Conservation (phyloP, 2,797 vertebrate genomes). For the Bovichtus variegatus region DNA sequence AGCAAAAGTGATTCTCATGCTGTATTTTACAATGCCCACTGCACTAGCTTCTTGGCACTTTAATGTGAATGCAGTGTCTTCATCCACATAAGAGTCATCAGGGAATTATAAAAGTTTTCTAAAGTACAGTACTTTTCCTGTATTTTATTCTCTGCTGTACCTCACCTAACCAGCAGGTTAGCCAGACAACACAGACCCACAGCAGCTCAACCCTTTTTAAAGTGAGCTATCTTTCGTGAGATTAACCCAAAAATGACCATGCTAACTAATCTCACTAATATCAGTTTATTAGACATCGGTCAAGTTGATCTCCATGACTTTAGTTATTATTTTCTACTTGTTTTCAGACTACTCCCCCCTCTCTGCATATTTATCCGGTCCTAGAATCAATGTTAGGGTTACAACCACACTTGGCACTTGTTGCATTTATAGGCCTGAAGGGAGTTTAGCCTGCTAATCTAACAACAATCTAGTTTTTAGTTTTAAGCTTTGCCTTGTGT, state of each 20-base stretch:
- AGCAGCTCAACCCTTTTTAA: background rate
- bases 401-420: constrained; percentile 5
- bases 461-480: constrained; percentile 9
- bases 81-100: constrained; percentile 19
- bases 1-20: constrained; percentile 45
- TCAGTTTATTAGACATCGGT: background rate
- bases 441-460: constrained; percentile 33
- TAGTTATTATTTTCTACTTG: background rate
- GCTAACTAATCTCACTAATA: background rate
- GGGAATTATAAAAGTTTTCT: constrained; percentile 14
- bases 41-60: constrained; percentile 40
- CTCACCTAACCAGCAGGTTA: background rate
- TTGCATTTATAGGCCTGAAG: constrained; percentile 2
- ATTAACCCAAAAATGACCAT: background rate
- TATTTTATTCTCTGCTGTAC: background rate
- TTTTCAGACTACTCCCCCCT: background rate
- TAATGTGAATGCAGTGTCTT: constrained; percentile 28
- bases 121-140: background rate
- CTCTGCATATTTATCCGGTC: background rate
- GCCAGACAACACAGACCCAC: background rate
- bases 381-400: background rate
- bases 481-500: constrained; percentile 29
- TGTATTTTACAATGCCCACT: constrained; percentile 19
- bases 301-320: background rate
- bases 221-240: background rate